Percentiles rank a stretch among this genome's conserved stretches.
phyloP scores from a whole-genome alignment of 2,113 vertebrate species.

The Rhabdomys dilectus region DNA sequence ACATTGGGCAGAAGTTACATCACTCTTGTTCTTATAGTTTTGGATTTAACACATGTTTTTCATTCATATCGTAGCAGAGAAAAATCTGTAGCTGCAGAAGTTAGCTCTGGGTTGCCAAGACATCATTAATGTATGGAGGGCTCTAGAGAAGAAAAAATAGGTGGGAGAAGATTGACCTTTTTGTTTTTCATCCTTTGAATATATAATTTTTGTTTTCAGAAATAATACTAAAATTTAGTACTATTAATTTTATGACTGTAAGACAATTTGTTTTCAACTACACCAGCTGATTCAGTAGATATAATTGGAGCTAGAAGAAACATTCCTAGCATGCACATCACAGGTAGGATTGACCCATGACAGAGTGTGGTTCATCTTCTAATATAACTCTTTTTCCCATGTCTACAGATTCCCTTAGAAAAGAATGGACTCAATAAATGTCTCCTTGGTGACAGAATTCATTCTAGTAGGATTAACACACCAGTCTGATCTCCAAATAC shows the following conservation, averaged over 20 bases:
- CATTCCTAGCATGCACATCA: background rate
- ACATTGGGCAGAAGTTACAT: too few relatives aligned
- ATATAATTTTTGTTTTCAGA: background rate
- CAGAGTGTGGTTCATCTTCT: background rate
- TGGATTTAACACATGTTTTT: background rate
- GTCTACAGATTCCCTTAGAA: background rate
- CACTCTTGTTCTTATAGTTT: background rate
- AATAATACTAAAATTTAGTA: background rate
- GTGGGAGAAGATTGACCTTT: background rate
- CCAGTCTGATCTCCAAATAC: background rate
- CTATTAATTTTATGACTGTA: background rate
- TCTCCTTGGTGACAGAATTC: background rate
- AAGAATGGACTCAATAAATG: background rate
- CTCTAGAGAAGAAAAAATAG: background rate
- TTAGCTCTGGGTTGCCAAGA: too few relatives aligned
- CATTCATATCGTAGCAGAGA: background rate
- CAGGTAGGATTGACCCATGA: background rate
- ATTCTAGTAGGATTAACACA: background rate
- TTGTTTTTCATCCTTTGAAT: background rate
- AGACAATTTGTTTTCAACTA: background rate
- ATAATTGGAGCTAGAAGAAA: background rate
- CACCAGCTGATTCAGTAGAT: background rate
- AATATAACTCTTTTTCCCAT: too few relatives aligned
- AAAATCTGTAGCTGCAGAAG: background rate
- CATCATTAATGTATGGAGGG: background rate